phyloP scores from a whole-genome alignment of 2,797 vertebrate genomes.

The Cyprinodon diabolis region DNA sequence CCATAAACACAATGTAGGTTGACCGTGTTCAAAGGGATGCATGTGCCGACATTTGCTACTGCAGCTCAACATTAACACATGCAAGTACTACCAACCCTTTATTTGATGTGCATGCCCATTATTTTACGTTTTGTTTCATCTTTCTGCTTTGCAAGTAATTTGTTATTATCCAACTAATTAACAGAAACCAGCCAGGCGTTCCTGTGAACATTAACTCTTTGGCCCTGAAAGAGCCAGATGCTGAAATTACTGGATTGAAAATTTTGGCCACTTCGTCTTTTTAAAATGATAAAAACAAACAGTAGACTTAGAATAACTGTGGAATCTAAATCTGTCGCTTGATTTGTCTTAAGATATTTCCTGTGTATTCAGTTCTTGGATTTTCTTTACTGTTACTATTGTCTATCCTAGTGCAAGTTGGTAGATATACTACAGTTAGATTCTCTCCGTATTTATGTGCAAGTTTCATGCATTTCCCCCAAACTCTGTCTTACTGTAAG shows the following conservation, averaged over 20 bases:
- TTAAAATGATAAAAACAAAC: neutral
- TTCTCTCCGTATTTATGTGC: neutral
- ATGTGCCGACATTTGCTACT: constrained; percentile 21
- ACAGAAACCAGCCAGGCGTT: neutral
- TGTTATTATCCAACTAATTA: constrained; percentile 3
- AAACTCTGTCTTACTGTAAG: neutral
- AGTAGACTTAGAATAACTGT: too few relatives aligned
- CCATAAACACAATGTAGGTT: neutral
- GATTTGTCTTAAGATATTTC: too few relatives aligned
- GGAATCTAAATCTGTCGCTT: neutral
- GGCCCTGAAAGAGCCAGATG: neutral
- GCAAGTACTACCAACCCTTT: neutral
- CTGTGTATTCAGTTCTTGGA: neutral
- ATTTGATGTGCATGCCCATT: neutral
- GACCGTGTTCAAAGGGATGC: constrained; percentile 2
- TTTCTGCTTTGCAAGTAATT: neutral
- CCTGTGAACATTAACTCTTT: neutral
- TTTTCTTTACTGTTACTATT: too few relatives aligned
- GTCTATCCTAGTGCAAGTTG: neutral
- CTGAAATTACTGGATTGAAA: neutral
- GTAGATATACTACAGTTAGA: neutral
- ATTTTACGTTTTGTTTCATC: neutral
- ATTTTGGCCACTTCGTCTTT: neutral
- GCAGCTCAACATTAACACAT: neutral
- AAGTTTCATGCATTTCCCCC: neutral